Conservation (phyloP, 2,888 invertebrate genomes). For the Bugula neritina region DNA sequence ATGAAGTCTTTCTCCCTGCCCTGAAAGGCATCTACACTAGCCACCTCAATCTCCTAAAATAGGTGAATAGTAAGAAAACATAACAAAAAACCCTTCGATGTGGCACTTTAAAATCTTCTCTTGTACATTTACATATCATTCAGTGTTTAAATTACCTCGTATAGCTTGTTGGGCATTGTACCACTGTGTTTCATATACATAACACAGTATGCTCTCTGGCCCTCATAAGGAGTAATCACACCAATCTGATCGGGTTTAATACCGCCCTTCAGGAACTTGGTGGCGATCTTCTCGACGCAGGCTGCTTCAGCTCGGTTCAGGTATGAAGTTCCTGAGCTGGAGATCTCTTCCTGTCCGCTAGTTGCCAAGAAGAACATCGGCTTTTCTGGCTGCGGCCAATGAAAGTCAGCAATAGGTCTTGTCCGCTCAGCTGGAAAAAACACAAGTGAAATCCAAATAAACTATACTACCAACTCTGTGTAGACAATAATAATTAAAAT, state of each 20-base stretch:
- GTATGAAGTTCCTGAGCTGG: constrained; percentile 96
- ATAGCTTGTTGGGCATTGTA: constrained; percentile 87
- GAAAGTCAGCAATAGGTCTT: constrained; percentile 76
- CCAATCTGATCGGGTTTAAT: constrained; percentile 97
- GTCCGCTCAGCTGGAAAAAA: constrained; percentile 11
- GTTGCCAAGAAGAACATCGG: constrained; percentile 99
- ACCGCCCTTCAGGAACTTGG: constrained; percentile 85
- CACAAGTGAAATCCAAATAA: neutral
- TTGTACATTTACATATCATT: too few species aligned
- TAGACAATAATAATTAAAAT: too few species aligned
- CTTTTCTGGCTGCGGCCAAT: constrained; percentile 87
- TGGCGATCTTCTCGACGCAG: constrained; percentile 95
- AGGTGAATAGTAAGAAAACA: constrained; percentile 27
- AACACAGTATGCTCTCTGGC: constrained; percentile 89
- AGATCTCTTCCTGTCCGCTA: constrained; percentile 92
- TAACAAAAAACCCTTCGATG: too few species aligned
- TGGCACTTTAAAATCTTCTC: too few species aligned
- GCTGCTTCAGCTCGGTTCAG: constrained; percentile 96
- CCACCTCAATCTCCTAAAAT: constrained; percentile 92
- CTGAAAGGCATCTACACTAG: constrained; percentile 98
- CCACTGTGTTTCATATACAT: constrained; percentile 99
- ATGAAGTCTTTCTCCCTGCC: constrained; percentile 98
- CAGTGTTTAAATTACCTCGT: constrained; percentile 61
- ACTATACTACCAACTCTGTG: neutral
- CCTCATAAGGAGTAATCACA: constrained; percentile 93